Evolutionary conservation across 2,113 vertebrate genomes (phyloP).

Genomic region (Silurus meridionalis): DNA sequence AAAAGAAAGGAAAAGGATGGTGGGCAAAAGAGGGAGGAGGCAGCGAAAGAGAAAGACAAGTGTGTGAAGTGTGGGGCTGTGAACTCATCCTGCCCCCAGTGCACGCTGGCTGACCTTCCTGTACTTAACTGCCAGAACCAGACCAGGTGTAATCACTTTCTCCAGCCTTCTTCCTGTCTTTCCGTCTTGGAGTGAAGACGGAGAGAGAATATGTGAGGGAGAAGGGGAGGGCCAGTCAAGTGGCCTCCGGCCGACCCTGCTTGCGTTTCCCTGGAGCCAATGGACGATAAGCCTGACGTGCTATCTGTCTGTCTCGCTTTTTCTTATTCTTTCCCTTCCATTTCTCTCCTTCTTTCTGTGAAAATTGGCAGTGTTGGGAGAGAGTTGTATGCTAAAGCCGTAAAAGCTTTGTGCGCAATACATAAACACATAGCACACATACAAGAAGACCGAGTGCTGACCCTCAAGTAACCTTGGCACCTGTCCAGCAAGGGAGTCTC

Average conservation of each 20-base stretch:
- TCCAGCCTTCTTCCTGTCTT: constrained; percentile 64
- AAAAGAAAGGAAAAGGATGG: not conserved
- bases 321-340: not conserved
- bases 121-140: constrained; percentile 71
- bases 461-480: constrained; percentile 59
- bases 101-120: constrained; percentile 74
- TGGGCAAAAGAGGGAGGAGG: constrained; percentile 14
- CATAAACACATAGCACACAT: constrained; percentile 31
- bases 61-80: constrained; percentile 56
- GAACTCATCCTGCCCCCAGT: constrained; percentile 68
- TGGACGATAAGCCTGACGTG: constrained; percentile 55
- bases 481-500: constrained; percentile 53
- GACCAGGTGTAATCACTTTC: constrained; percentile 75
- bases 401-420: constrained; percentile 33
- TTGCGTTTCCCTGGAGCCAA: constrained; percentile 57
- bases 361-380: constrained; percentile 46
- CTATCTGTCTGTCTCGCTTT: constrained; percentile 50
- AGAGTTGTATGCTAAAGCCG: constrained; percentile 24
- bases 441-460: constrained; percentile 42
- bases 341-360: constrained; percentile 32
- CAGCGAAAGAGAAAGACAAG: constrained; percentile 29
- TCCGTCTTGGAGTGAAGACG: constrained; percentile 52
- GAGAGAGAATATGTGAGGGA: constrained; percentile 37
- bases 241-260: constrained; percentile 64
- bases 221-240: constrained; percentile 57